Evolutionary conservation across 2,797 vertebrate genomes (phyloP).

Genomic region (Cyclura pinguis): DNA sequence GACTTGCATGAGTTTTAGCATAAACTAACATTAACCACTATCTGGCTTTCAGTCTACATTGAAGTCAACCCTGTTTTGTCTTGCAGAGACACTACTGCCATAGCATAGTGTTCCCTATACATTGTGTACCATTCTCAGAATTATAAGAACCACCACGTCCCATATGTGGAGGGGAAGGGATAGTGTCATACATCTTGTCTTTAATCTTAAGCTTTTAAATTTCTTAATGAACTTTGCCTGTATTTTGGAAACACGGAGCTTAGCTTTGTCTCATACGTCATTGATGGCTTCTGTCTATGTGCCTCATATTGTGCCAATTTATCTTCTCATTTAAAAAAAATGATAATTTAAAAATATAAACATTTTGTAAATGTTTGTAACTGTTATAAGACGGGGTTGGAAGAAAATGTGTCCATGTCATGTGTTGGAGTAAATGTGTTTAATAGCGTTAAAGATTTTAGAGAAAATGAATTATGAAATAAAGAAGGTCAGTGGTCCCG

Average conservation of each 20-base stretch:
- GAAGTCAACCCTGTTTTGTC: not conserved
- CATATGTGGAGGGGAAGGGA: not conserved
- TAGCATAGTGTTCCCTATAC: not conserved
- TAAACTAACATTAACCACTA: not conserved
- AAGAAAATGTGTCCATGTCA: not conserved
- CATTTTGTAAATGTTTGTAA: not conserved
- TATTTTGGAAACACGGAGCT: not conserved
- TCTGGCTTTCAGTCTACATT: not conserved
- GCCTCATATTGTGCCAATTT: not conserved
- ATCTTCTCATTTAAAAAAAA: not conserved
- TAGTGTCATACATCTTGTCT: not conserved
- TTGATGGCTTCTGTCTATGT: not conserved
- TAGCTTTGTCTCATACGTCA: not conserved
- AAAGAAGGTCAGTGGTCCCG: not conserved
- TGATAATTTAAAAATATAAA: not conserved
- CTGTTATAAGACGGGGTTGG: not conserved
- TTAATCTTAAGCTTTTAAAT: not conserved
- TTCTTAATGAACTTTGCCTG: not conserved
- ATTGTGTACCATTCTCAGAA: not conserved
- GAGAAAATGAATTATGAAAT: not conserved
- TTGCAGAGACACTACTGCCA: not conserved
- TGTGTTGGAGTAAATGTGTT: not conserved
- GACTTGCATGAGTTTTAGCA: not conserved
- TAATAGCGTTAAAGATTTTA: slow-evolving; percentile 21
- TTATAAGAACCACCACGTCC: not conserved